Evolutionary conservation across 2,113 vertebrate genomes (phyloP).

Genomic region (Cromileptes altivelis): DNA sequence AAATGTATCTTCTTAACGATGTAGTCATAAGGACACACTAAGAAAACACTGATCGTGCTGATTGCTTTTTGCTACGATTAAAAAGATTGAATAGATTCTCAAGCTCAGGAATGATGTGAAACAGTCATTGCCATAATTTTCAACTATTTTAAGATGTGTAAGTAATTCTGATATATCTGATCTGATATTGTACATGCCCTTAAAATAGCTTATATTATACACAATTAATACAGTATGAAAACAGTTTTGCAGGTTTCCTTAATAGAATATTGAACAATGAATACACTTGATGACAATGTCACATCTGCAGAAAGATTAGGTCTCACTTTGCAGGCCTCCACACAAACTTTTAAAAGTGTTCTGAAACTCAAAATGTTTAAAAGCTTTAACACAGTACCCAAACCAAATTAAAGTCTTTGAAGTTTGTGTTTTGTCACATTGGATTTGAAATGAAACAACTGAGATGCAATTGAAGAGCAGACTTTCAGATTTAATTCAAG

Average conservation of each 20-base stretch:
- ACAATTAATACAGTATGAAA: neutral
- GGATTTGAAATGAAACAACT: too few relatives aligned
- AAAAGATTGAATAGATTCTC: neutral
- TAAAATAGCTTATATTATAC: neutral
- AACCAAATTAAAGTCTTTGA: too few relatives aligned
- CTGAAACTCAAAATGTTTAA: too few relatives aligned
- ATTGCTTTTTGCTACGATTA: neutral
- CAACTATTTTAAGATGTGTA: neutral
- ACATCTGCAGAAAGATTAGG: neutral
- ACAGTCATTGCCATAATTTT: neutral
- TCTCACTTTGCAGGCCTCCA: neutral
- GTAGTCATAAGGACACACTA: neutral
- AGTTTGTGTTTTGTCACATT: too few relatives aligned
- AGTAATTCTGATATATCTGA: neutral
- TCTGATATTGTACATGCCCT: neutral
- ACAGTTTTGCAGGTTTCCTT: neutral
- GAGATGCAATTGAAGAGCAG: too few relatives aligned
- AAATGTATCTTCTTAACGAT: neutral
- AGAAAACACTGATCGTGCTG: neutral
- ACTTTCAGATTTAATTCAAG: too few relatives aligned
- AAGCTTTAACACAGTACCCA: too few relatives aligned
- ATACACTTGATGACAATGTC: neutral
- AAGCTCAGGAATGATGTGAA: neutral
- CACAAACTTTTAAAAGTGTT: too few relatives aligned
- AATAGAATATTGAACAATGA: neutral